Evolutionary conservation across 2,113 vertebrate genomes (phyloP).

Genomic region (Dicaeum eximium): DNA sequence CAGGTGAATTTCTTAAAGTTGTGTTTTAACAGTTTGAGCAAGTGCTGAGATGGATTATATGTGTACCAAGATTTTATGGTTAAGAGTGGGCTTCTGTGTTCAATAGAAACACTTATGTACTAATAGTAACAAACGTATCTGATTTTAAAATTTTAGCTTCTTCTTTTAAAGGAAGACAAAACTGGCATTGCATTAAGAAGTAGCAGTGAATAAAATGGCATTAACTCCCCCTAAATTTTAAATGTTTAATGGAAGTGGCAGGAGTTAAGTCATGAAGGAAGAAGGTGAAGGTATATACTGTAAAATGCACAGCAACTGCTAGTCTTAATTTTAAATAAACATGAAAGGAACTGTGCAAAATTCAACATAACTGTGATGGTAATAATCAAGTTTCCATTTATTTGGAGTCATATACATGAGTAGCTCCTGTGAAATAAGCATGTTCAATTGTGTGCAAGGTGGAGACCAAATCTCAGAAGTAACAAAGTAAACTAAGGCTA

Average conservation of each 20-base stretch:
- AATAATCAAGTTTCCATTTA: not conserved
- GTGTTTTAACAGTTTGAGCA: not conserved
- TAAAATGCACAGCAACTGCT: not conserved
- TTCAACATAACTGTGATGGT: not conserved
- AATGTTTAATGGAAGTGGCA: not conserved
- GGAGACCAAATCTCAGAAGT: not conserved
- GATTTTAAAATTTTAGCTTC: not conserved
- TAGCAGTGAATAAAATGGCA: not conserved
- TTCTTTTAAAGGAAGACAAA: not conserved
- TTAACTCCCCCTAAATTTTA: not conserved
- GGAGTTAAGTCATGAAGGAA: not conserved
- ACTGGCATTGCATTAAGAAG: not conserved
- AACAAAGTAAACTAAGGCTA: not conserved
- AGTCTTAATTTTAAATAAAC: not conserved
- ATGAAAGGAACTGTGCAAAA: not conserved
- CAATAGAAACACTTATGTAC: not conserved
- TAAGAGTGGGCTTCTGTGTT: not conserved
- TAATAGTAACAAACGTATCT: not conserved
- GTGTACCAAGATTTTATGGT: not conserved
- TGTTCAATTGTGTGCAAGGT: fast-evolving
- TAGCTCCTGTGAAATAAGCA: not conserved
- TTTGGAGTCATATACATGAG: not conserved
- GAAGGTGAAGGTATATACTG: not conserved
- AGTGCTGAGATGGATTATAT: not conserved
- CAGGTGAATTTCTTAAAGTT: not conserved